Evolutionary conservation across 1,140 invertebrate genomes (phyloP).

Genomic region (Holcopasites calliopsidis): DNA sequence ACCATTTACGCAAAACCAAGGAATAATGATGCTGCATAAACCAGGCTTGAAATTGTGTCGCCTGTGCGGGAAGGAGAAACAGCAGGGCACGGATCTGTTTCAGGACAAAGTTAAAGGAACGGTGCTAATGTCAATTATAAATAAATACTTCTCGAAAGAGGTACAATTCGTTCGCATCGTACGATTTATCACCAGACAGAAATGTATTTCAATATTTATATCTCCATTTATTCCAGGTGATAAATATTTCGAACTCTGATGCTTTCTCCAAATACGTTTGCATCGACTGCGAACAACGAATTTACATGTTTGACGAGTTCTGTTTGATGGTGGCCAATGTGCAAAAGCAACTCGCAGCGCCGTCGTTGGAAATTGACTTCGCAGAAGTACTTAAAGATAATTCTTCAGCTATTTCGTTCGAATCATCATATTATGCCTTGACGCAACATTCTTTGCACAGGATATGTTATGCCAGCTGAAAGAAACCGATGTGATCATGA

Average conservation of each 20-base stretch:
- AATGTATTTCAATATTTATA: constrained; percentile 25
- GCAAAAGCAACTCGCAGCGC: constrained; percentile 71
- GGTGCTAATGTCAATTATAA: constrained; percentile 72
- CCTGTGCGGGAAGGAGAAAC: constrained; percentile 74
- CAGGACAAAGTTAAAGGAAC: constrained; percentile 73
- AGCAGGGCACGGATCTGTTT: constrained; percentile 72
- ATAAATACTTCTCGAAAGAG: constrained; percentile 76
- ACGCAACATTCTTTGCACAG: constrained; percentile 49
- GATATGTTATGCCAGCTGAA: constrained; percentile 73
- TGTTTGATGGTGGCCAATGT: constrained; percentile 74
- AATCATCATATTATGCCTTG: not conserved
- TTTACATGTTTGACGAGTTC: constrained; percentile 75
- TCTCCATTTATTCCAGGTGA: constrained; percentile 64
- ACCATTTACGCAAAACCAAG: not conserved
- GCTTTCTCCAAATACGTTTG: constrained; percentile 73
- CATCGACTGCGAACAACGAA: constrained; percentile 73
- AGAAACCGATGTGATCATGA: constrained; percentile 63
- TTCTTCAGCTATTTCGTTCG: not conserved
- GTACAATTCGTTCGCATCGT: constrained; percentile 50
- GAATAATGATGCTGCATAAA: constrained; percentile 73
- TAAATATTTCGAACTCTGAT: constrained; percentile 71
- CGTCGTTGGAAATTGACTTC: constrained; percentile 74
- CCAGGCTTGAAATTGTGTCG: constrained; percentile 69
- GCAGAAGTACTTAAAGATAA: constrained; percentile 68
- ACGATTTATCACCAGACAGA: not conserved